Evolutionary conservation across 2,113 vertebrate genomes (phyloP), one percentile per base, ranked within the genome.

Genomic region (Hirundichthys speculiger): DNA sequence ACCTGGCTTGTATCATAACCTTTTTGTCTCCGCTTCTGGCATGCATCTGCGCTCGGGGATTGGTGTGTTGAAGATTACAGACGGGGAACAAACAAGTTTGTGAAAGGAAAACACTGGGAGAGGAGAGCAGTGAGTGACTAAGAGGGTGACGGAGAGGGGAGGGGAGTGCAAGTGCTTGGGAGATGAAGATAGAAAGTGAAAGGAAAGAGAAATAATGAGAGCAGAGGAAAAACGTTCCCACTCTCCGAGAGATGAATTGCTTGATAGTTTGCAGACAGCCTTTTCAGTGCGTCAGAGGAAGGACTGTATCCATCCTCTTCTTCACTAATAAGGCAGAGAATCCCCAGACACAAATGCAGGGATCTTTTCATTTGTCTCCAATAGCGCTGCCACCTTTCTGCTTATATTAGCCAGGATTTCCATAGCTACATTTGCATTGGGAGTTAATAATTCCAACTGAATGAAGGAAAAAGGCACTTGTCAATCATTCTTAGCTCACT

Each of bases 261-360:
- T 77, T 85, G 80, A 86, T 87, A 80, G 83, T 90, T 89, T 79
- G 73, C 66, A 85, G 81, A 82, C 84, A 78, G 82, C 67, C 79
- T 87, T 79, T 86, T 80, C 79, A 74, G 59, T 69, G 76, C 76
- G 79, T 86, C 80, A 83, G 82, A 63, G 79, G 75, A 84, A 76
- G 86, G 82, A 83, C 82, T 80, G 68, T 79, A 86, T 86, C 75
- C 65, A 77, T 86, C 73, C 79, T 62, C 73, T 75, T 85, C 74
- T 77, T 77, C 85, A 67, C 83, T 88, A 88, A 89, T 88, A 89
- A 88, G 84, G 75, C 69, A 82, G 71, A 79, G 82, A 87, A 89
- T 87, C 79, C 83, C 85, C 87, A 81, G 82, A 87, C 83, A 83
- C 77, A 82, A 78, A 71, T 69, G 25, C 39, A 22, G 64, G 78